Percentiles rank a stretch among this genome's conserved stretches.
Evolutionary conservation across 2,888 invertebrate species (phyloP).

Genomic region (Dendrolimus pini): DNA sequence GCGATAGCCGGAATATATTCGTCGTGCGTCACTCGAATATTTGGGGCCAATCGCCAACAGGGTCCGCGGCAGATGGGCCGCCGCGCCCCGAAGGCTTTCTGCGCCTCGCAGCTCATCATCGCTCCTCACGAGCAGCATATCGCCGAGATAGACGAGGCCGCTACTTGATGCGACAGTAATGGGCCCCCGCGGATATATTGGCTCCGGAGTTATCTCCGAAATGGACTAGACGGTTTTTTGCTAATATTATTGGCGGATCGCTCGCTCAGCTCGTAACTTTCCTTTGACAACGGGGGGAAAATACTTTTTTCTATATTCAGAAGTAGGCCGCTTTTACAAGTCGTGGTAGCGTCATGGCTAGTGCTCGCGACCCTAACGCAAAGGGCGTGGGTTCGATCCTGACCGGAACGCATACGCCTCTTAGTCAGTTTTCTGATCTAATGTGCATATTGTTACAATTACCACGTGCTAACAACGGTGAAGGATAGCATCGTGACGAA

Average conservation of each 20-base stretch:
- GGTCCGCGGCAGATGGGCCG: slow-evolving; percentile 5
- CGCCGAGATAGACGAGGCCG: slow-evolving; percentile 6
- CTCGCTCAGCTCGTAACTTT: background rate
- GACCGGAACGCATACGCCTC: too few relatives aligned
- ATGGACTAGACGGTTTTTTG: background rate
- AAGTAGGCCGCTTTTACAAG: too few relatives aligned
- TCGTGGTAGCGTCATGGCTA: too few relatives aligned
- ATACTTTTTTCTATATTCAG: background rate
- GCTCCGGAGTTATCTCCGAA: background rate
- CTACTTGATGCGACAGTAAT: background rate
- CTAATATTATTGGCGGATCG: background rate
- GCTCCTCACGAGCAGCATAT: background rate
- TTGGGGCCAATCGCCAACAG: slow-evolving; percentile 4
- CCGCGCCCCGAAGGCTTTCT: slow-evolving; percentile 1
- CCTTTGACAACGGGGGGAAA: background rate
- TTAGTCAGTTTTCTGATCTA: too few relatives aligned
- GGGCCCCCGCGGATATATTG: background rate
- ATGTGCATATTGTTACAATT: too few relatives aligned
- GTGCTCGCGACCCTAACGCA: too few relatives aligned
- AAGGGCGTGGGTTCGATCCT: too few relatives aligned
- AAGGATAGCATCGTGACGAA: too few relatives aligned
- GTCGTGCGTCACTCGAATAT: too few relatives aligned
- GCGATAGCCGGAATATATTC: too few relatives aligned
- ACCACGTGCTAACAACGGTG: too few relatives aligned
- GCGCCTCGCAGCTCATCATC: background rate